Base-by-base conservation (phyloP, 2,888 invertebrate genomes). In the Eudemis profundana region DNA sequence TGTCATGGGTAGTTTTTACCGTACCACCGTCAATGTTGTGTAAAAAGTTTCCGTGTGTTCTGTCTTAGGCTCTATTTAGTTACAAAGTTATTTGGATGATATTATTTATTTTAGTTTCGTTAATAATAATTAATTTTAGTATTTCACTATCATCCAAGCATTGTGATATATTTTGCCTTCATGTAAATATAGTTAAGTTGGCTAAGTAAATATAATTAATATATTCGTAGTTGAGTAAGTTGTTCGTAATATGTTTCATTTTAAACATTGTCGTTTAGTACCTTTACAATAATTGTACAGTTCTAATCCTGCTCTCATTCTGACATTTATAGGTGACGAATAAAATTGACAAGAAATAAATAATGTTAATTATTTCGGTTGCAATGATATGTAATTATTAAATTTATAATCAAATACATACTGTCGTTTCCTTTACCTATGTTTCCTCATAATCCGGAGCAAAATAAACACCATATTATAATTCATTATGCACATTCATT, bases 401-500 rank as follows among this genome's bases (percentile, higher is more conserved):
- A 46, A 62, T 46, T 46, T 54, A 44, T 62, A 54, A 36, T 33
- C 19, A 44, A 44, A 42, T n/a, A 12, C n/a, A 15, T 59, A 4
- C n/a, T 23, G 51, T 27, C 27, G 51, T 61, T 61, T 61, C 4
- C 5, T 47, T 62, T n/a, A 15, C 19, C 19, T 27, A 4, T n/a
- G 4, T 1, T 10, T 10, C n/a, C 8, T 14, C 3, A n/a, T 7
- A 33, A 19, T 15, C 3, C 10, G 23, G 21, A 27, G 29, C 33
- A 66, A 78, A 66, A 69, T 19, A 83, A 81, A 82, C 74, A 69
- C 36, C 71, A 74, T 53, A 51, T 12, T 49, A 46, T 69, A 46
- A 44, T 50, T 51, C 79, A 85, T 85, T 86, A 86, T 86, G 82
- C 83, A 86, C 81, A 87, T 86, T 82, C 72, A 83, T 90, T 89